Base-by-base conservation (phyloP, 2,888 invertebrate species). In the Venusia cambrica region DNA sequence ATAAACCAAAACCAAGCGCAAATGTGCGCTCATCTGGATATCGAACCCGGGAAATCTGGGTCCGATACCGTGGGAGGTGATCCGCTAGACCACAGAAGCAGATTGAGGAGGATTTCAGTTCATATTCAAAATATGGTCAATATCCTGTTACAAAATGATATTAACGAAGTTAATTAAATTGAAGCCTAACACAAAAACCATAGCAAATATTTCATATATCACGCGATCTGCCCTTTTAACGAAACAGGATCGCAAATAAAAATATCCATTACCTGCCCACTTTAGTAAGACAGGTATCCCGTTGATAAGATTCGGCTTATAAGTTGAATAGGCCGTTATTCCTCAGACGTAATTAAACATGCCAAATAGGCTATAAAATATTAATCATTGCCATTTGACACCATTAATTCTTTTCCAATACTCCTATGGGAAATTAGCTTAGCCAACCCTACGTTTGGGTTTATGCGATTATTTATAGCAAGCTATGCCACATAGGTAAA, bases 231-330 rank as follows among this genome's bases (percentile, higher is more conserved):
- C 20, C 24, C 25, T 18, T 39, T 45, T 30, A 34, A 45, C 31
- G 41, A 24, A 38, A 37, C 35, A 17, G 35, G 35, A 40, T 42
- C n/a, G 40, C 39, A 27, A 22, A 27, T 44, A 40, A 40, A 38
- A 35, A 40, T 42, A 45, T 45, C 42, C 33, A 39, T 44, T 44
- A 37, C 39, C 25, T 13, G 21, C 29, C 20, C 21, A 25, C 8
- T 20, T 18, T n/a, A n/a, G n/a, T n/a, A n/a, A n/a, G n/a, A n/a
- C 16, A 37, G 36, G 25, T 37, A 33, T 33, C 41, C 33, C 12
- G 36, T 29, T 37, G 33, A 32, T 36, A 18, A 22, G 36, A 40
- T 34, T 35, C n/a, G 15, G 25, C 31, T 22, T 40, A 21, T 28
- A 32, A 24, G 36, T 32, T 31, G 13, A 13, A 13, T 20, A 40